Evolutionary conservation across 2,113 vertebrate species (phyloP), one percentile per base, ranked within the genome.

Genomic region (Scartelaos histophorus): DNA sequence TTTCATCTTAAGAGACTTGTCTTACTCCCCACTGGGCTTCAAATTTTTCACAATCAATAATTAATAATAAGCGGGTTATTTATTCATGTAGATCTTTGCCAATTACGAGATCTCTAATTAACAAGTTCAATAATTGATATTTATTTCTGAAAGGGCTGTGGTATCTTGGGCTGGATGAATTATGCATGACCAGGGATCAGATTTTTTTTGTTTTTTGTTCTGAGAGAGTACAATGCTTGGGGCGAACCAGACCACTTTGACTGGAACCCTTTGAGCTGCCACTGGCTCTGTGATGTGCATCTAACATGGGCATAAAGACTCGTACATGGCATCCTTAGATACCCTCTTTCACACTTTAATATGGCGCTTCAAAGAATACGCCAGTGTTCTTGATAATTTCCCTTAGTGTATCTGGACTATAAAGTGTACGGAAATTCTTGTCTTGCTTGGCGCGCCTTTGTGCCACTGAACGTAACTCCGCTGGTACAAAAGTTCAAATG

Each of bases 61-160:
- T 93, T 93, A 88, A 94, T 91, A 69, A 78, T 90, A 82, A 87
- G 58, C 22, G 74, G 81, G 84, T 91, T 89, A 92, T 91, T 92
- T 93, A 93, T 94, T 93, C 88, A 93, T 92, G 88, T 88, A 76
- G 85, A 89, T 93, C 91, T 91, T 91, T 58, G 75, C 90, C 89
- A 91, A 92, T 93, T 93, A 90, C 74, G 78, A 82, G 74, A 74
- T n/a, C 68, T 88, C 89, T 94, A 93, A 93, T 93, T 93, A 93
- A 93, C 87, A 89, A 83, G 92, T 93, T 94, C 91, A 94, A 94
- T 93, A 93, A 94, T 93, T 94, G 92, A 94, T 94, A 93, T 93
- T 93, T 90, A 91, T 93, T 93, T 93, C 90, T 91, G 87, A 92
- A 91, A 93, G 91, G 68, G 76, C 80, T 89, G 67, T 6, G 54